Conservation (phyloP, 2,888 invertebrate species). For the Synergus umbraculus region DNA sequence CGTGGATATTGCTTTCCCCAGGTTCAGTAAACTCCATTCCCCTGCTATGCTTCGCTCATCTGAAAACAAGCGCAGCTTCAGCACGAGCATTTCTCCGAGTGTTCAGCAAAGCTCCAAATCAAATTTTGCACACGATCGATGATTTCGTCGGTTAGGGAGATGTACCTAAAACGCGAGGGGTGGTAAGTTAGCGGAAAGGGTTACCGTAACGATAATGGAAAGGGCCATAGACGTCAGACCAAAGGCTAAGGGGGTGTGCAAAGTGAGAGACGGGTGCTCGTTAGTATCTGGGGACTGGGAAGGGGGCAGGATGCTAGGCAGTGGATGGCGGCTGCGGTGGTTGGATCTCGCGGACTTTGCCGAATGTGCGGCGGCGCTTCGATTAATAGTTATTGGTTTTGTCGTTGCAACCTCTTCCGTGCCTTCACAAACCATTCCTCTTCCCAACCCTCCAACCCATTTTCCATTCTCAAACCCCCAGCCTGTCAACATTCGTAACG, state of each 20-base stretch:
- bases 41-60: background rate
- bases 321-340: conserved; percentile 37
- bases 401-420: conserved; percentile 59
- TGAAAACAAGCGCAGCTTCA: conserved; percentile 28
- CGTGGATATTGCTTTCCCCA: conserved; percentile 23
- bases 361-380: conserved; percentile 71
- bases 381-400: conserved; percentile 75
- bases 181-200: conserved; percentile 44
- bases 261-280: conserved; percentile 63
- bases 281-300: conserved; percentile 56
- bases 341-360: conserved; percentile 65
- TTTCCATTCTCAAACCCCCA: conserved; percentile 1
- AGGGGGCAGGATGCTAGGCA: conserved; percentile 38
- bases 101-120: conserved; percentile 31
- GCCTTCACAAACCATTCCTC: conserved; percentile 52
- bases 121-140: conserved; percentile 41
- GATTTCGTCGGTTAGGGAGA: conserved; percentile 2
- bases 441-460: conserved; percentile 41
- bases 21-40: conserved; percentile 20
- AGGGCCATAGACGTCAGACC: conserved; percentile 55
- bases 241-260: conserved; percentile 51
- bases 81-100: conserved; percentile 26
- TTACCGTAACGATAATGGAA: conserved; percentile 59
- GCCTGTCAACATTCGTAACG: conserved; percentile 50
- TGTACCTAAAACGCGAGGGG: conserved; percentile 33